These are phyloP conservation scores for Panthera uncia DNA, from an alignment of 2,113 vertebrate genomes.

Conservation along the genomic window DNA sequence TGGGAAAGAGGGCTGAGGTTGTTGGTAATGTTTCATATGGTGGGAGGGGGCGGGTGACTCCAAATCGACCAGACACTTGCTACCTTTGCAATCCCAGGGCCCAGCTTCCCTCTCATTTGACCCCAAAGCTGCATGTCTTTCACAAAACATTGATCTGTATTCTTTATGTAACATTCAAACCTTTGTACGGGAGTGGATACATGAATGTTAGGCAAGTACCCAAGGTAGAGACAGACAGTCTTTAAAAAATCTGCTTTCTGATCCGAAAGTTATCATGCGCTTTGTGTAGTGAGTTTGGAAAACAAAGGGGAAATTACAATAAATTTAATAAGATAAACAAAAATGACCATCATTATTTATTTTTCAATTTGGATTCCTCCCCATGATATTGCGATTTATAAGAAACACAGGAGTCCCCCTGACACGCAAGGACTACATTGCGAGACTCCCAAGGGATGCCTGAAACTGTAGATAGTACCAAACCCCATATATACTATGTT, in stretches of 20 bases:
- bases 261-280: neutral
- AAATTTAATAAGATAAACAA: neutral
- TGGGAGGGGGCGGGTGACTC: neutral
- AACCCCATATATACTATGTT: neutral
- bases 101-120: neutral
- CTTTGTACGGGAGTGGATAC: neutral
- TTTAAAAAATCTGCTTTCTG: constrained; percentile 20
- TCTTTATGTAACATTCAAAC: neutral
- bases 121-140: neutral
- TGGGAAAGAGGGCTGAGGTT: neutral
- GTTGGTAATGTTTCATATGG: neutral
- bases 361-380: neutral
- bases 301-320: neutral
- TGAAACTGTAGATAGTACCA: neutral
- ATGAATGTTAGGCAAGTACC: neutral
- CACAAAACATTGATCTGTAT: neutral
- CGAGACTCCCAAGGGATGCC: neutral
- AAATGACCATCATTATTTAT: neutral
- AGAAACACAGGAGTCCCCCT: neutral
- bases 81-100: neutral
- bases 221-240: neutral
- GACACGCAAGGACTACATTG: no score
- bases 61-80: neutral
- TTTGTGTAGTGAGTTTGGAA: neutral
- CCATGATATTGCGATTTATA: neutral